Base-by-base conservation (phyloP, 23 tunicate genomes). In the Corella eumyota region DNA sequence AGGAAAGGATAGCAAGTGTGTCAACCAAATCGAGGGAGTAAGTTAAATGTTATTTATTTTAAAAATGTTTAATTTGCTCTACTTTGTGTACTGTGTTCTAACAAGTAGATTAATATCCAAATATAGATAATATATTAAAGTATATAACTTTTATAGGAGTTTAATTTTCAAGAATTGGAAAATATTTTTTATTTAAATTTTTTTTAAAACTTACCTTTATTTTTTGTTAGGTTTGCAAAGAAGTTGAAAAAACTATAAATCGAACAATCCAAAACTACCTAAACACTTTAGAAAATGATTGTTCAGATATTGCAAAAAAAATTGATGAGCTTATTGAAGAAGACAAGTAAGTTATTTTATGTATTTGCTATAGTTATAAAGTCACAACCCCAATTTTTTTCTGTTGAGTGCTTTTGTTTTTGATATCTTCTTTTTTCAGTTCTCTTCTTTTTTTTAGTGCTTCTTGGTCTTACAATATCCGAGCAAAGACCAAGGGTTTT, bases 161-260 rank as follows among this genome's bases (percentile, higher is more conserved):
- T n/a, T n/a, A n/a, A n/a, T n/a, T n/a, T n/a, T n/a, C n/a, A n/a
- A n/a, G n/a, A n/a, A n/a, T n/a, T 13, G 59, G 22, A 15, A 53
- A 19, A 25, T 36, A 26, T 9, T 24, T 19, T 36, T 24, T 13
- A 9, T 53, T 15, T 17, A 6, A 53, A 13, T 53, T 53, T 53
- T 15, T 53, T 13, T 53, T 6, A 13, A 53, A 36, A 3, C 30
- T 9, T 54, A 2, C 4, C 9, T 63, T 62, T 62, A 7, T 62
- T 19, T 11, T 26, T 20, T 1, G 2, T 11, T 54, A 72, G 74
- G 98, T 81, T 27, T 90, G 98, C 56, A 80, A 80, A 37, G 98
- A 90, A 58, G 40, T 90, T 48, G 98, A 90, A 57, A 90, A 81
- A 57, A 90, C 98, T n/a, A 90, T 90, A 37, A 70, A 69, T 38